phyloP scores from a whole-genome alignment of 2,888 invertebrate genomes.

The Nezara viridula region DNA sequence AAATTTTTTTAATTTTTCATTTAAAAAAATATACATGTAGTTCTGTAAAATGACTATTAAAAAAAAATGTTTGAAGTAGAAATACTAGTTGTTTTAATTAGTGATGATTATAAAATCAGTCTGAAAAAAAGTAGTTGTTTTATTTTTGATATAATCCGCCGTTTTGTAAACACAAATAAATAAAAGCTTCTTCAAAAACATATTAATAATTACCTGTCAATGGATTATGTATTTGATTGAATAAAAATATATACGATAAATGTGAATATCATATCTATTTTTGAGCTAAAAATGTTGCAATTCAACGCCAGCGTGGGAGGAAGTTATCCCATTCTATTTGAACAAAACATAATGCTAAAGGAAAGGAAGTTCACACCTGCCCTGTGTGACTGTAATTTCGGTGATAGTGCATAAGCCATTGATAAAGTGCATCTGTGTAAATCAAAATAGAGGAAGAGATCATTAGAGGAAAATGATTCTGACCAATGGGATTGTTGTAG shows the following conservation, averaged over 20 bases:
- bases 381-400: not conserved
- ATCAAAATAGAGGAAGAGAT: not conserved
- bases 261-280: not conserved
- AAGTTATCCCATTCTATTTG: not conserved
- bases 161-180: not conserved
- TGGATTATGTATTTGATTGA: too few species aligned
- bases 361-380: constrained; percentile 2
- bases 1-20: too few species aligned
- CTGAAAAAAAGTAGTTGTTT: too few species aligned
- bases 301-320: not conserved
- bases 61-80: too few species aligned
- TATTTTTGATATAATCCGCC: too few species aligned
- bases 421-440: constrained; percentile 44
- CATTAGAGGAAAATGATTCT: not conserved
- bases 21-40: too few species aligned
- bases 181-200: not conserved
- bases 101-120: too few species aligned
- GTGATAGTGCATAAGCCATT: not conserved
- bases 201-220: too few species aligned
- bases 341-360: not conserved
- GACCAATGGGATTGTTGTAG: not conserved
- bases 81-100: too few species aligned
- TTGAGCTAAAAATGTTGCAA: not conserved
- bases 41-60: too few species aligned
- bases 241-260: too few species aligned